These are phyloP conservation scores for Chinchilla lanigera DNA, from an alignment of 2,113 vertebrate species.

Conservation along the genomic window DNA sequence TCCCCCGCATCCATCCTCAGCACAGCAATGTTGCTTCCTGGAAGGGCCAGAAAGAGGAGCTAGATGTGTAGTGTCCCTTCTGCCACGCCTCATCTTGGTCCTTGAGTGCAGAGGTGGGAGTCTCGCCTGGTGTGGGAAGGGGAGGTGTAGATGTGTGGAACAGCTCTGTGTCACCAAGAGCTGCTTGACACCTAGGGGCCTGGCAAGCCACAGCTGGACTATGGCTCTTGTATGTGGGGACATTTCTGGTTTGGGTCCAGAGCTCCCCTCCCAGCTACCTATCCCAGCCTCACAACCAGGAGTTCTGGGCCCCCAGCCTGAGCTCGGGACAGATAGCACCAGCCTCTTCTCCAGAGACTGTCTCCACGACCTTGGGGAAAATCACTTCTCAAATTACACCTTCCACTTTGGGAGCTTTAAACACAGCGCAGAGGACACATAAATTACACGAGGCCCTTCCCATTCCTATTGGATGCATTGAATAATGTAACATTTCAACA, in stretches of 20 bases:
- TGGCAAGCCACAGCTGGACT: neutral
- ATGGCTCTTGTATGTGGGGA: neutral
- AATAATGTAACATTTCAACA: slow-evolving; percentile 50
- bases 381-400: slow-evolving; percentile 73
- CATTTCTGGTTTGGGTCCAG: neutral
- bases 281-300: neutral
- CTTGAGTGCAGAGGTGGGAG: neutral
- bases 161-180: fast-evolving
- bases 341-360: neutral
- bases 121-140: neutral
- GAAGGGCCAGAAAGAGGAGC: neutral
- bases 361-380: slow-evolving; percentile 60
- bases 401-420: slow-evolving; percentile 41
- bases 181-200: neutral
- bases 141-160: neutral
- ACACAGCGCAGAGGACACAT: neutral
- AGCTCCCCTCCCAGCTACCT: neutral
- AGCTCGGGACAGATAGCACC: neutral
- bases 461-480: neutral
- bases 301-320: neutral
- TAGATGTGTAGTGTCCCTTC: neutral
- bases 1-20: neutral
- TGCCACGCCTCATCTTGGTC: fast-evolving
- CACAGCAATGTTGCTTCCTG: neutral
- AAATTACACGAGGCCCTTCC: slow-evolving; percentile 61